These are phyloP conservation scores for Neogale vison DNA, from an alignment of 2,113 vertebrate genomes.

Conservation along the genomic window DNA sequence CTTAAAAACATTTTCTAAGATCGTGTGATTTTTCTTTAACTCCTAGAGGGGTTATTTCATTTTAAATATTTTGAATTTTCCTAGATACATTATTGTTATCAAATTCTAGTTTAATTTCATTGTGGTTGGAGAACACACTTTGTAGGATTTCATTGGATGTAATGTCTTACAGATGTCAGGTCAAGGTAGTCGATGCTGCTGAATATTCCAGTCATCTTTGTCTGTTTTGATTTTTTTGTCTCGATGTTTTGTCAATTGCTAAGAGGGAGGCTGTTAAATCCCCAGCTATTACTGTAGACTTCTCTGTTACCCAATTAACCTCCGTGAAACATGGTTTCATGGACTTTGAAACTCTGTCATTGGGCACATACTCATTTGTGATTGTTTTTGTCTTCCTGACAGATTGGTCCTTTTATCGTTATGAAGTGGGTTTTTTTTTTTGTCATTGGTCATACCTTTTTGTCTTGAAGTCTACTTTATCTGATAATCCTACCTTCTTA, in stretches of 20 bases:
- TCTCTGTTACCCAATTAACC: background rate
- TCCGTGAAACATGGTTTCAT: background rate
- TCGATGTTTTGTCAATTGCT: background rate
- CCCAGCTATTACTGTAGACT: background rate
- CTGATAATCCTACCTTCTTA: background rate
- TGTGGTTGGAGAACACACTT: background rate
- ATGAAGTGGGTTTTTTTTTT: background rate
- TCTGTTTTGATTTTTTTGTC: background rate
- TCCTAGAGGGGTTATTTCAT: background rate
- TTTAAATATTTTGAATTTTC: constrained; percentile 5
- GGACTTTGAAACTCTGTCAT: background rate
- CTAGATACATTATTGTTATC: background rate
- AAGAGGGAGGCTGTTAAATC: background rate
- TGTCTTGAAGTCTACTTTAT: background rate
- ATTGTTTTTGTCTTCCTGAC: constrained; percentile 2
- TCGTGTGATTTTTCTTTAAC: background rate
- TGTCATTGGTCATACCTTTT: background rate
- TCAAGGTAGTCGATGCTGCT: background rate
- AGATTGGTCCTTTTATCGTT: background rate
- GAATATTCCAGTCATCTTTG: background rate
- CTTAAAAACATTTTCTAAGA: constrained; percentile 1
- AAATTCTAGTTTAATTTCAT: constrained; percentile 11
- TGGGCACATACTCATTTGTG: background rate
- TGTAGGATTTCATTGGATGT: background rate
- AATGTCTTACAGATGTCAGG: background rate